These are phyloP conservation scores for Chloroclystis v-ata DNA, from an alignment of 2,888 invertebrate genomes.

Conservation along the genomic window DNA sequence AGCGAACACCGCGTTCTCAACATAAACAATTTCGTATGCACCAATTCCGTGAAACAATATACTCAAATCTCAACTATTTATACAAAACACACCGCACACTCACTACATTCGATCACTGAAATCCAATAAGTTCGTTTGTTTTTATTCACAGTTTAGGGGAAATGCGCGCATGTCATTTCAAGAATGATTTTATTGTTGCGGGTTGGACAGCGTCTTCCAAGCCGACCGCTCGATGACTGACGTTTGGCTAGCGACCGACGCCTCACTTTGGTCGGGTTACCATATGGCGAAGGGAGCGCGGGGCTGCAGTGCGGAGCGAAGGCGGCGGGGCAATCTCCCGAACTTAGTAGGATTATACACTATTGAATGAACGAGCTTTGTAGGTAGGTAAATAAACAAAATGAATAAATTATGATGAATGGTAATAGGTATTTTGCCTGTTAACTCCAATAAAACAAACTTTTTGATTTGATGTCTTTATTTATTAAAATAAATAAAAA, in stretches of 20 bases:
- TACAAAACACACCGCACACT: slow-evolving; percentile 56
- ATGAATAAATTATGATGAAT: not conserved
- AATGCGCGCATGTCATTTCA: slow-evolving; percentile 65
- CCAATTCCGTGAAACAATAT: slow-evolving; percentile 60
- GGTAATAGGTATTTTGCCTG: too few species aligned
- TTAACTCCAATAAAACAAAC: too few species aligned
- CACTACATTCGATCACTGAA: slow-evolving; percentile 64
- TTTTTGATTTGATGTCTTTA: too few species aligned
- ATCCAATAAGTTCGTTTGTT: slow-evolving; percentile 63
- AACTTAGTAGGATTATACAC: slow-evolving; percentile 39
- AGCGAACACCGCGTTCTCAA: slow-evolving; percentile 67
- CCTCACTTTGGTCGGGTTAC: slow-evolving; percentile 37
- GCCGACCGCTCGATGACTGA: slow-evolving; percentile 73
- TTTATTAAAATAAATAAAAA: too few species aligned
- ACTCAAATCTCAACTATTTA: slow-evolving; percentile 36
- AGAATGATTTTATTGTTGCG: slow-evolving; percentile 32
- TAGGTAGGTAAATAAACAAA: not conserved
- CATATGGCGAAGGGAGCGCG: slow-evolving; percentile 32
- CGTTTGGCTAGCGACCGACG: slow-evolving; percentile 1
- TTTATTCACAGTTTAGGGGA: slow-evolving; percentile 64
- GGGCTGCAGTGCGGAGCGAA: slow-evolving; percentile 32
- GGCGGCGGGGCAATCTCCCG: slow-evolving; percentile 33
- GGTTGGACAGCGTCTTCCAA: slow-evolving; percentile 34
- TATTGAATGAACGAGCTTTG: slow-evolving; percentile 45
- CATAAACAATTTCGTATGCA: slow-evolving; percentile 74